Base-by-base conservation (phyloP, 2,888 invertebrate genomes). In the Psococerastis gibbosa region DNA sequence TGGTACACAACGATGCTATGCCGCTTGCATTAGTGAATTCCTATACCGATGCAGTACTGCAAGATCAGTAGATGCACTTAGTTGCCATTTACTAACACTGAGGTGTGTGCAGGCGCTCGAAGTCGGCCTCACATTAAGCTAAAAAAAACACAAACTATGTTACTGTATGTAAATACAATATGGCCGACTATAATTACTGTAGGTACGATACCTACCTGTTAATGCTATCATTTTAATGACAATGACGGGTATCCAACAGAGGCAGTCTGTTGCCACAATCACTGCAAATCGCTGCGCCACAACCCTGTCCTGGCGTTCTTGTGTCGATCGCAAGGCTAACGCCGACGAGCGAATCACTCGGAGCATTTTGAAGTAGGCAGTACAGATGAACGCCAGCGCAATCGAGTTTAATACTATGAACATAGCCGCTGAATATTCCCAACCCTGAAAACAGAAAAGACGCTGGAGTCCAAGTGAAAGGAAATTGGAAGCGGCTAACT, bases 191-290 rank as follows among this genome's bases (percentile, higher is more conserved):
- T 22, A 44, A 38, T 44, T n/a, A n/a, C n/a, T n/a, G n/a, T n/a
- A n/a, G n/a, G n/a, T n/a, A 32, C 9, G 42, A 17, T 48, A 55
- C 50, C 53, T 53, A 70, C 72, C 71, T 48, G 62, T 60, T 13
- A 72, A 58, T 2, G 72, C 71, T 3, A 66, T 57, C 45, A 69
- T 49, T 55, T 73, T 73, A 33, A 71, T 67, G 20, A 65, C 52
- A 32, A 73, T 69, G 22, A 73, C 64, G 2, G 73, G 72, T 44
- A 71, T 61, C 72, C 72, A 73, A 54, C 72, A 73, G 32, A 68
- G 56, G 51, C 70, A 70, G 52, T 73, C 71, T 0, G 71, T 72
- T 35, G 66, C 60, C 18, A 73, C 69, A 50, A 73, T 72, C 23
- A 72, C 61, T 5, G 67, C 70, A 51, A 73, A 71, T 55, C 72